phyloP scores from a whole-genome alignment of 2,888 invertebrate genomes.

The Pammene aurita region DNA sequence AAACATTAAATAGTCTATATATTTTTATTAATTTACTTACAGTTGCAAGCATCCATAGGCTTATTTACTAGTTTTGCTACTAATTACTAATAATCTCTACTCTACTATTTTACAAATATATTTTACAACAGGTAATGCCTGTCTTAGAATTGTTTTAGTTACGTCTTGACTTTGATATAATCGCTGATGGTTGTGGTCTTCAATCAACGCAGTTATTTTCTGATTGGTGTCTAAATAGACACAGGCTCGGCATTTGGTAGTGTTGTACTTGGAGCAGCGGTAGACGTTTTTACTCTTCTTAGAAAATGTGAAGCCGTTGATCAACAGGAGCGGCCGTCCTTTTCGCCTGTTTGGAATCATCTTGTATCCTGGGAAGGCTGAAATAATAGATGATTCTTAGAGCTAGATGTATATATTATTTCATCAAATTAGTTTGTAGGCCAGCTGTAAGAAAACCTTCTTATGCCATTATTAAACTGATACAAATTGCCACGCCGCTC shows the following conservation, averaged over 20 bases:
- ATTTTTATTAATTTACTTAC: no score
- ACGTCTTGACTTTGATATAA: neutral
- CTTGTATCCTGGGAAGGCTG: slow-evolving; percentile 9
- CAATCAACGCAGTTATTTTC: neutral
- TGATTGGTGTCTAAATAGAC: neutral
- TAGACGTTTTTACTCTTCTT: slow-evolving; percentile 22
- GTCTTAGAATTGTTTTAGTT: no score
- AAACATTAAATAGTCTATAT: no score
- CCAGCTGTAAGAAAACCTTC: no score
- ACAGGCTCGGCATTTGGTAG: slow-evolving; percentile 7
- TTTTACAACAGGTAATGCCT: no score
- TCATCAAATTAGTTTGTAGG: neutral
- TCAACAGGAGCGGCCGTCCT: slow-evolving; percentile 4
- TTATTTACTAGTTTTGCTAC: no score
- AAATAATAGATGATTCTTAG: neutral
- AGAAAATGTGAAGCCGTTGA: slow-evolving; percentile 16
- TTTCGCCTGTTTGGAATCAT: slow-evolving; percentile 8
- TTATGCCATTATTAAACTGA: no score
- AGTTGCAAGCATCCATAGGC: no score
- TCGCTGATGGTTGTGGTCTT: slow-evolving; percentile 7
- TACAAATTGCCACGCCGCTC: no score
- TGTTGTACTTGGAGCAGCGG: slow-evolving; percentile 18
- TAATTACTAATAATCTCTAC: no score
- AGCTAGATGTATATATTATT: neutral
- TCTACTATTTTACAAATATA: no score